Conservation (phyloP, 1,140 invertebrate species). For the Saxidomus purpurata region DNA sequence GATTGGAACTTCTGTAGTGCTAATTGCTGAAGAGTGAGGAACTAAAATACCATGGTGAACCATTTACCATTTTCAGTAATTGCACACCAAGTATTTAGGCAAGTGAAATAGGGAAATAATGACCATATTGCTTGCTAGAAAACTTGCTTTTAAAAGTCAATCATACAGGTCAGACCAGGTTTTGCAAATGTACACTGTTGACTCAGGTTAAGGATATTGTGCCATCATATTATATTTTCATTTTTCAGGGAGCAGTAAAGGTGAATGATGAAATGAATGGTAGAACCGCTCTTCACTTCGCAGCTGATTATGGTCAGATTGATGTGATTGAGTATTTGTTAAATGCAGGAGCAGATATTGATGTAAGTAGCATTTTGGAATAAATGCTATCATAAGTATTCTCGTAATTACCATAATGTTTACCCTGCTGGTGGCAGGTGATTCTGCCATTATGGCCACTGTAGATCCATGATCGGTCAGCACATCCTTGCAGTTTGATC, state of each 20-base stretch:
- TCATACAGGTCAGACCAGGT: neutral
- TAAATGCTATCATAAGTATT: neutral
- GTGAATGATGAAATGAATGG: slow-evolving; percentile 71
- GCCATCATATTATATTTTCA: slow-evolving; percentile 48
- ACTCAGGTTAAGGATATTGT: neutral
- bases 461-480: too few species aligned
- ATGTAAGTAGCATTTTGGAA: slow-evolving; percentile 90
- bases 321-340: slow-evolving; percentile 96
- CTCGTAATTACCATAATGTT: neutral
- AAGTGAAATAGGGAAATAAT: too few species aligned
- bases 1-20: too few species aligned
- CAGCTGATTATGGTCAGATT: slow-evolving; percentile 97
- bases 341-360: slow-evolving; percentile 95
- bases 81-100: too few species aligned
- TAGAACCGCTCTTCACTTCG: slow-evolving; percentile 86
- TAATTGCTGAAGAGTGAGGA: too few species aligned
- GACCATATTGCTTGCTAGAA: too few species aligned
- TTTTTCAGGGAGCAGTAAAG: slow-evolving; percentile 55
- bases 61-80: too few species aligned
- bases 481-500: too few species aligned
- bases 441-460: too few species aligned
- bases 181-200: neutral
- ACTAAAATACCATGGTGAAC: too few species aligned
- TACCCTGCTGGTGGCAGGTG: slow-evolving; percentile 32
- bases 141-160: neutral